Evolutionary conservation across 2,888 invertebrate genomes (phyloP).

Genomic region (Apotomis turbidana): DNA sequence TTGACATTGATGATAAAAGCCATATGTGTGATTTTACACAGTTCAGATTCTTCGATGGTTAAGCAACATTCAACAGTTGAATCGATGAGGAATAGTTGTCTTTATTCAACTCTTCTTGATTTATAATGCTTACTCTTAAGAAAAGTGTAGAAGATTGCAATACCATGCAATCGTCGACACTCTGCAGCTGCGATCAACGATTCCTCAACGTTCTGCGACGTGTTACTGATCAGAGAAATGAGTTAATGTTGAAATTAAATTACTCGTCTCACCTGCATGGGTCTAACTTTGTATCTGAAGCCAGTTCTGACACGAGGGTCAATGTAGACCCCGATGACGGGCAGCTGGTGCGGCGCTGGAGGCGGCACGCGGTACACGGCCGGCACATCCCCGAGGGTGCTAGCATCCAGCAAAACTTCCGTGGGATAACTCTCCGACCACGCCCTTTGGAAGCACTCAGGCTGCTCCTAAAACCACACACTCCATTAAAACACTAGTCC

Average conservation of each 20-base stretch:
- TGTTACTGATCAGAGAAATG: constrained; percentile 47
- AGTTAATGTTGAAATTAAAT: constrained; percentile 54
- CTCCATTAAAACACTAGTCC: constrained; percentile 7
- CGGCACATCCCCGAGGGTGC: constrained; percentile 86
- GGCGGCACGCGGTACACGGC: constrained; percentile 85
- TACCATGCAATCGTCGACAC: constrained; percentile 73
- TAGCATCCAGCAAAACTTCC: constrained; percentile 82
- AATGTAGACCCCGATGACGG: constrained; percentile 88
- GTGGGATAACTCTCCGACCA: constrained; percentile 60
- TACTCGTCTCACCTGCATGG: constrained; percentile 83
- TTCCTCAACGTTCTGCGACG: constrained; percentile 62
- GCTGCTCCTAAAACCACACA: constrained; percentile 60
- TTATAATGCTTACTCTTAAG: not conserved
- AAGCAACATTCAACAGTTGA: constrained; percentile 71
- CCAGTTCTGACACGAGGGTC: constrained; percentile 89
- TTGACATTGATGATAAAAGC: constrained; percentile 73
- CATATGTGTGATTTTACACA: constrained; percentile 55
- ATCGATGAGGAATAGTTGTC: constrained; percentile 62
- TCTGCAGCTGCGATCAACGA: constrained; percentile 59
- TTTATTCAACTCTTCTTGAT: constrained; percentile 15
- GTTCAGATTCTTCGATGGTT: constrained; percentile 61
- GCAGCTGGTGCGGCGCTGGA: constrained; percentile 85
- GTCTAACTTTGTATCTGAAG: constrained; percentile 89
- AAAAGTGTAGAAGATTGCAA: constrained; percentile 76
- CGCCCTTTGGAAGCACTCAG: constrained; percentile 25